Evolutionary conservation across 2,113 vertebrate species (phyloP).

Genomic region (Anas platyrhynchos): DNA sequence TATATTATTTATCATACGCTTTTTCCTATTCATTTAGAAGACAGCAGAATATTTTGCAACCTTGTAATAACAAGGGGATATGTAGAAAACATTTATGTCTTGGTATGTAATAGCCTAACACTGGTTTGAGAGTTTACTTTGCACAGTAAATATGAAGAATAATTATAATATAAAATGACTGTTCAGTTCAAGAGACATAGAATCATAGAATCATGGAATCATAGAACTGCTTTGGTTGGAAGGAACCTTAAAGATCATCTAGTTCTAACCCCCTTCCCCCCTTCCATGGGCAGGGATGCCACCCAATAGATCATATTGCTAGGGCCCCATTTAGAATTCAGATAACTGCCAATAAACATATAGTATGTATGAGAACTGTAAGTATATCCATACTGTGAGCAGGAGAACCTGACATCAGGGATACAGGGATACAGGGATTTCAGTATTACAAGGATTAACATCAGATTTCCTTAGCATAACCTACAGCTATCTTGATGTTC

Average conservation of each 20-base stretch:
- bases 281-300: too few species aligned
- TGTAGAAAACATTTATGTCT: conserved; percentile 22
- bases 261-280: too few species aligned
- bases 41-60: neutral
- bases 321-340: conserved; percentile 2
- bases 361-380: conserved; percentile 52
- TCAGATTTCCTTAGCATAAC: neutral
- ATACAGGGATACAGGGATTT: neutral
- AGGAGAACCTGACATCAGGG: neutral
- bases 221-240: too few species aligned
- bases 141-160: conserved; percentile 13
- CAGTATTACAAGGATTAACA: neutral
- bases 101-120: neutral
- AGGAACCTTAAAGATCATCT: too few species aligned
- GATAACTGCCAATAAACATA: conserved; percentile 28
- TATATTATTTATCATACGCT: conserved; percentile 10
- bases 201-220: too few species aligned
- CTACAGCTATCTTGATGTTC: neutral
- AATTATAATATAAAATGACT: conserved; percentile 45
- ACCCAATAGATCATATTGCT: too few species aligned
- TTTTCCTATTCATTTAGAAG: conserved; percentile 23
- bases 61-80: neutral
- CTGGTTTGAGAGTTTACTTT: conserved; percentile 30
- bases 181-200: conserved; percentile 43
- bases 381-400: neutral